Evolutionary conservation across 2,888 invertebrate species (phyloP), one percentile per base, ranked within the genome.

Genomic region (Spisula solida): DNA sequence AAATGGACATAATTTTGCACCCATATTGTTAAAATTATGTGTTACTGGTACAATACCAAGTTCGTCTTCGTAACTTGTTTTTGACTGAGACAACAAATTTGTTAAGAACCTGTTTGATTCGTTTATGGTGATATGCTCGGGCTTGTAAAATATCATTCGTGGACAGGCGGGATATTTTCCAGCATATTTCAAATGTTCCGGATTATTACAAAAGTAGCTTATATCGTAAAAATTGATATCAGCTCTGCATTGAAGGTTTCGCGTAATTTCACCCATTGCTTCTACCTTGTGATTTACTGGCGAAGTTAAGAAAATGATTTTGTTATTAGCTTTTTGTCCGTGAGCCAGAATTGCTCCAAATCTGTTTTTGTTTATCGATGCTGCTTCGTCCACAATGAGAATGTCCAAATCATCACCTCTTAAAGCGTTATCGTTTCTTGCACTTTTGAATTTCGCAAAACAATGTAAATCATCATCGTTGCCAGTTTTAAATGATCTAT

Each of bases 241-340:
- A 10, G 47, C 51, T 79, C 85, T 85, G 20, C 25, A 78, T 34
- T 79, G 78, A 29, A 85, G 78, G 31, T 51, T 79, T 48, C 70
- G 75, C 2, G 70, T 47, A 4, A 84, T 75, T 47, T 84, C 84
- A 14, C 34, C 5, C 84, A 84, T 84, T 25, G 34, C 34, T 18
- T 85, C 85, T 6, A 85, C 85, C 47, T 85, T 85, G 34, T 85
- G 85, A 55, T 85, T 85, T 16, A 85, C 85, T 12, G 85, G 85
- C 14, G 85, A 85, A 14, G 78, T 85, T 48, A 85, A 31, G n/a
- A 75, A 85, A 10, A 85, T 31, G 56, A 85, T 85, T 78, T 85
- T 85, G 34, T 85, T 85, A 34, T 85, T 79, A 5, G 85, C 34
- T 29, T 85, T 85, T 51, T 85, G 85, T 47, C 85, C 85, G 41